Base-by-base conservation (phyloP, 2,113 vertebrate genomes). In the Cebidichthys violaceus region DNA sequence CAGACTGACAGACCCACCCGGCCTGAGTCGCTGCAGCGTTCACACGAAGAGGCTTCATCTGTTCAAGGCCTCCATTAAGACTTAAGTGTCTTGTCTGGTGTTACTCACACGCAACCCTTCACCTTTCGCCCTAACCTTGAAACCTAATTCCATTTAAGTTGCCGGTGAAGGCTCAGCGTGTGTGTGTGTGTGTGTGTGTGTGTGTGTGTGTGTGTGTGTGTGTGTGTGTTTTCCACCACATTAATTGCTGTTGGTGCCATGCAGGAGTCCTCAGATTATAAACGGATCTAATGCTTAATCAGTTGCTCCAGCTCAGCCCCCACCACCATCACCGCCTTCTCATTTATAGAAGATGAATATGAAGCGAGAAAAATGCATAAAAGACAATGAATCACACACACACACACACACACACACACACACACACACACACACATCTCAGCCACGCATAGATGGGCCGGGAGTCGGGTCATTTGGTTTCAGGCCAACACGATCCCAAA, bases 251-350 rank as follows among this genome's bases (percentile, higher is more conserved):
- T 59, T 33, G 57, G n/a, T 70, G 75, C 43, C 45, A 43, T 33
- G 27, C 14, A 20, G 24, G 9, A 69, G 59, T 65, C 43, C 27
- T 87, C 33, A 79, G 91, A 92, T 93, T 90, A 90, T 79, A 89
- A 84, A 45, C 85, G 74, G 81, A 86, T 91, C 89, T 89, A 75
- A 82, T 80, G 74, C 77, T 88, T 90, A 91, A 90, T 92, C 90
- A 86, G 82, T 83, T 77, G 70, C 86, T 88, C 79, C 39, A 61
- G 37, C 81, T 86, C 81, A 65, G 74, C 50, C 29, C 29, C 37
- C 62, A 35, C 31, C 64, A 54, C 61, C 70, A 72, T 54, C 54
- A 54, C 50, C 24, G 75, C 55, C 74, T 78, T 72, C 69, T 78
- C 20, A 35, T 50, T 33, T 20, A 47, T 31, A 22, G 13, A 31